Evolutionary conservation across 2,113 vertebrate genomes (phyloP).

Genomic region (Circaetus cinerascens): DNA sequence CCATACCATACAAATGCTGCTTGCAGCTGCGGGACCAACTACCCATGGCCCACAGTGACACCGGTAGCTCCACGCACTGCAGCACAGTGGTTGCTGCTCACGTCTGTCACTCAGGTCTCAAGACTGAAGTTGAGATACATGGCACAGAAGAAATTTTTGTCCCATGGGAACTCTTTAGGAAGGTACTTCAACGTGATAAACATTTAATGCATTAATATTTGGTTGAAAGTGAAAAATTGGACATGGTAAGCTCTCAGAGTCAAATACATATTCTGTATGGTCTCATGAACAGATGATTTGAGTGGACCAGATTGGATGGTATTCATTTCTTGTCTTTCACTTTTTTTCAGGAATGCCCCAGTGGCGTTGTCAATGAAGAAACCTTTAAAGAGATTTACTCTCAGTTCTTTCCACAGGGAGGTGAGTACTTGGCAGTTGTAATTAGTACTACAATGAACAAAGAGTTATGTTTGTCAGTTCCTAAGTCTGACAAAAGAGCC

Average conservation of each 20-base stretch:
- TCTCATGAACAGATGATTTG: not conserved
- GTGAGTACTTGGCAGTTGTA: conserved; percentile 70
- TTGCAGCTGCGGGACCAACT: fast-evolving
- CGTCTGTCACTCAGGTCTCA: fast-evolving
- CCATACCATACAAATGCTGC: not conserved
- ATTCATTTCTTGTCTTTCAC: conserved; percentile 28
- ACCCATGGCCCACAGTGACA: fast-evolving
- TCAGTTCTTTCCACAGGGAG: conserved; percentile 98
- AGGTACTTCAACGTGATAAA: not conserved
- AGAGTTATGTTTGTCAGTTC: not conserved
- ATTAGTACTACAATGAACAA: not conserved
- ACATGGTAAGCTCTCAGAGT: not conserved
- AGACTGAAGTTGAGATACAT: not conserved
- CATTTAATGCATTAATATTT: not conserved
- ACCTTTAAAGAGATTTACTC: conserved; percentile 98
- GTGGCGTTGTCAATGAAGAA: conserved; percentile 95
- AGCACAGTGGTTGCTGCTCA: not conserved
- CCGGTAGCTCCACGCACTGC: fast-evolving
- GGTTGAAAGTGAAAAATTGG: not conserved
- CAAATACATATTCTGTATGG: fast-evolving
- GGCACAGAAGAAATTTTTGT: not conserved
- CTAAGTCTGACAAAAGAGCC: not conserved
- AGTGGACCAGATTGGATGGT: not conserved
- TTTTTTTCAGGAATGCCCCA: conserved; percentile 89
- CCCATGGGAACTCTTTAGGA: not conserved